A percentile compares a stretch with the other conserved stretches of the same genome.
Evolutionary conservation across 1,140 invertebrate species (phyloP).

Genomic region (Drosophila serrata): DNA sequence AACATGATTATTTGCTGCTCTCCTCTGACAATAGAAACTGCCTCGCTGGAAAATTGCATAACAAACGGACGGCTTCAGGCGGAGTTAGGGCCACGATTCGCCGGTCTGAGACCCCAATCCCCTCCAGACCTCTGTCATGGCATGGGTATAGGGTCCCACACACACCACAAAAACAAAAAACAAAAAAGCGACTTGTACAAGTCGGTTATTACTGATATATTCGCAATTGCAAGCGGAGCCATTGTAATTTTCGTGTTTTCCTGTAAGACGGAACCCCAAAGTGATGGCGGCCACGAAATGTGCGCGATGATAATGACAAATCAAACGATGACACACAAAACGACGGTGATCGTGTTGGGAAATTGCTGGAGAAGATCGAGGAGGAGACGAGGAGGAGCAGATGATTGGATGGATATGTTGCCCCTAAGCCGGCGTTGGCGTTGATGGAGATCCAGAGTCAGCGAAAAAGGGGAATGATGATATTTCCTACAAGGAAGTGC

Average conservation of each 20-base stretch:
- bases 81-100: conserved; percentile 28
- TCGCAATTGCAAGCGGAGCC: conserved; percentile 47
- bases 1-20: conserved; percentile 31
- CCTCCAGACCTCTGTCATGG: conserved; percentile 2
- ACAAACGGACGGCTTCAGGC: conserved; percentile 33
- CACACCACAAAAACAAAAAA: no score
- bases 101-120: conserved; percentile 7
- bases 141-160: conserved; percentile 51
- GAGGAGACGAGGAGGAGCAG: conserved; percentile 32
- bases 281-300: conserved; percentile 57
- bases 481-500: conserved; percentile 62
- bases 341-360: conserved; percentile 73
- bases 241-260: conserved; percentile 82
- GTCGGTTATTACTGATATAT: conserved; percentile 80
- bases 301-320: conserved; percentile 82
- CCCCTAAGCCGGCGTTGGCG: conserved; percentile 42
- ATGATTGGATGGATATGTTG: conserved; percentile 62
- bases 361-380: conserved; percentile 52
- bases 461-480: conserved; percentile 5
- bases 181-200: conserved; percentile 46
- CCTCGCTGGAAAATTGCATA: conserved; percentile 34
- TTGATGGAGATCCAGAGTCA: conserved; percentile 38
- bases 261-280: conserved; percentile 44
- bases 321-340: conserved; percentile 84
- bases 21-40: conserved; percentile 36